Conservation (phyloP, 2,797 vertebrate genomes). For the Phataginus tricuspis region DNA sequence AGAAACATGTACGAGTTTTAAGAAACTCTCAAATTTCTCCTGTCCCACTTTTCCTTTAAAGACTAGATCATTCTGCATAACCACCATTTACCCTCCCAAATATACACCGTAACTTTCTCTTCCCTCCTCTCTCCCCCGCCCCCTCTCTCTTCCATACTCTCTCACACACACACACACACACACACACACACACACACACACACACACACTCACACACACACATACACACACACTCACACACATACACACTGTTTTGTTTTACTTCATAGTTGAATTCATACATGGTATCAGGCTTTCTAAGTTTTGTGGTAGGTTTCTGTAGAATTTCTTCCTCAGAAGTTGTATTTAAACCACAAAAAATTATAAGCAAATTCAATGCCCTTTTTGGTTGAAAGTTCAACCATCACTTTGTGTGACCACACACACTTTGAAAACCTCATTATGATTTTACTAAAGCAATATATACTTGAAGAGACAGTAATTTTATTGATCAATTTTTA, state of each 20-base stretch:
- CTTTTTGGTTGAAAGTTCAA: not conserved
- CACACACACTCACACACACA: not conserved
- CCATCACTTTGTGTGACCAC: not conserved
- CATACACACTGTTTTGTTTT: not conserved
- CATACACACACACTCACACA: not conserved
- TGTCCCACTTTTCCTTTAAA: not conserved
- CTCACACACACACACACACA: not conserved
- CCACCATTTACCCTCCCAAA: not conserved
- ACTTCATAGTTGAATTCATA: not conserved
- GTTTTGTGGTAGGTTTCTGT: not conserved
- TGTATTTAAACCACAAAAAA: not conserved
- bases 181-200: not conserved
- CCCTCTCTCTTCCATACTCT: not conserved
- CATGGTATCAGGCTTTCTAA: not conserved
- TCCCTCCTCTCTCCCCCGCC: not conserved
- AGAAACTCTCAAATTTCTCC: not conserved
- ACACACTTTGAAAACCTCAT: conserved; percentile 6
- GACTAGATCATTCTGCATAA: not conserved
- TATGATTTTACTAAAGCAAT: not conserved
- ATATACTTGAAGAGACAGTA: not conserved
- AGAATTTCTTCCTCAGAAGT: not conserved
- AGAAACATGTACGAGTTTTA: not conserved
- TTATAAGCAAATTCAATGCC: not conserved
- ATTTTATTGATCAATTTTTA: not conserved
- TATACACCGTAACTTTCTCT: not conserved